Conservation (phyloP, 2,888 invertebrate species). For the Epistrophe grossulariae region DNA sequence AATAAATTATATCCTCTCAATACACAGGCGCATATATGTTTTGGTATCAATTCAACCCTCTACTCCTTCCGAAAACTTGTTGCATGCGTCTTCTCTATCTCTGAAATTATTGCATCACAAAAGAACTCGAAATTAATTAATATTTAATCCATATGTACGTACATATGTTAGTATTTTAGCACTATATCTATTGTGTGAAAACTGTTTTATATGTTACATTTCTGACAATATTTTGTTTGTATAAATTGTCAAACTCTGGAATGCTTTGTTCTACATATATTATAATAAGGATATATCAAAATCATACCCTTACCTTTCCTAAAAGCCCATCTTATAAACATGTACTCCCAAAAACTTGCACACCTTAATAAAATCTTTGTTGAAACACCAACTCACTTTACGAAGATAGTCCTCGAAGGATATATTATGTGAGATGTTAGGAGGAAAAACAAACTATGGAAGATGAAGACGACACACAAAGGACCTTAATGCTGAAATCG, state of each 20-base stretch:
- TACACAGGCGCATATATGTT: conserved; percentile 33
- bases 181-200: too few relatives aligned
- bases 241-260: too few relatives aligned
- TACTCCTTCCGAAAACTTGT: conserved; percentile 52
- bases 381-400: not conserved
- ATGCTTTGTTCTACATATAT: too few relatives aligned
- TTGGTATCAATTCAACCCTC: conserved; percentile 1
- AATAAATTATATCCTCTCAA: not conserved
- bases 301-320: too few relatives aligned
- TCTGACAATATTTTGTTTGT: too few relatives aligned
- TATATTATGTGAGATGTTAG: too few relatives aligned
- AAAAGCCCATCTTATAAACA: too few relatives aligned
- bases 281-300: too few relatives aligned
- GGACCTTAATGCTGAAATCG: conserved; percentile 16
- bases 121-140: conserved; percentile 6
- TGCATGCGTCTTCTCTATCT: conserved; percentile 26
- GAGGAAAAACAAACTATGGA: conserved; percentile 1
- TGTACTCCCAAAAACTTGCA: too few relatives aligned
- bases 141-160: too few relatives aligned
- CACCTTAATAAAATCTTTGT: not conserved
- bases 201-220: too few relatives aligned
- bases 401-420: not conserved
- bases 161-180: too few relatives aligned
- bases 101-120: not conserved
- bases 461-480: conserved; percentile 15